phyloP scores from a whole-genome alignment of 2,888 invertebrate genomes.

The Tenthredo mesomela region DNA sequence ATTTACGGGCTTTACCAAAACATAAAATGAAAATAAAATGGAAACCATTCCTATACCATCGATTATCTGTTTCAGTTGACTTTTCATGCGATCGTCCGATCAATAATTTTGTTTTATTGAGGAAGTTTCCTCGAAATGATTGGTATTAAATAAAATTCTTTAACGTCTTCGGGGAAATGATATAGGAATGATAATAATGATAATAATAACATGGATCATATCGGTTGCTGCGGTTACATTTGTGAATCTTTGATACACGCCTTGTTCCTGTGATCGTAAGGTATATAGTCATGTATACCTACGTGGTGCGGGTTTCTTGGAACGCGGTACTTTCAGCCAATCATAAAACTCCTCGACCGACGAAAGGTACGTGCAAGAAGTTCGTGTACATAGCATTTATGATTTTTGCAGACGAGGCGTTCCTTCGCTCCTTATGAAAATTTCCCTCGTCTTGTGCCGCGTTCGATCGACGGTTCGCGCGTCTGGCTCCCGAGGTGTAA shows the following conservation, averaged over 20 bases:
- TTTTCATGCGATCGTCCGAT: background rate
- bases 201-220: background rate
- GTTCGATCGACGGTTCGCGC: slow-evolving; percentile 51
- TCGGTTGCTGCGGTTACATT: background rate
- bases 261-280: slow-evolving; percentile 20
- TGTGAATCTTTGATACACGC: slow-evolving; percentile 5
- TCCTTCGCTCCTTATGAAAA: slow-evolving; percentile 55
- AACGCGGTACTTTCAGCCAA: slow-evolving; percentile 50
- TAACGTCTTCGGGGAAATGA: background rate
- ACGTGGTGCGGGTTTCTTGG: slow-evolving; percentile 28
- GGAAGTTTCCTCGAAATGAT: background rate
- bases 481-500: slow-evolving; percentile 68
- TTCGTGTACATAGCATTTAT: slow-evolving; percentile 69
- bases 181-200: background rate
- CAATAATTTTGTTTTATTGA: background rate
- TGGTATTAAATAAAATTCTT: background rate
- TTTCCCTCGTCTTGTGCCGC: slow-evolving; percentile 58
- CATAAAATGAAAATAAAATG: background rate
- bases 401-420: slow-evolving; percentile 70
- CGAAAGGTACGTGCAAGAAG: slow-evolving; percentile 56
- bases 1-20: background rate
- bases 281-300: background rate
- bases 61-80: background rate
- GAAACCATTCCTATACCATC: background rate
- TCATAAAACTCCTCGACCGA: slow-evolving; percentile 43